Conservation (phyloP, 2,888 invertebrate species). For the Sphaerophoria rueppellii region DNA sequence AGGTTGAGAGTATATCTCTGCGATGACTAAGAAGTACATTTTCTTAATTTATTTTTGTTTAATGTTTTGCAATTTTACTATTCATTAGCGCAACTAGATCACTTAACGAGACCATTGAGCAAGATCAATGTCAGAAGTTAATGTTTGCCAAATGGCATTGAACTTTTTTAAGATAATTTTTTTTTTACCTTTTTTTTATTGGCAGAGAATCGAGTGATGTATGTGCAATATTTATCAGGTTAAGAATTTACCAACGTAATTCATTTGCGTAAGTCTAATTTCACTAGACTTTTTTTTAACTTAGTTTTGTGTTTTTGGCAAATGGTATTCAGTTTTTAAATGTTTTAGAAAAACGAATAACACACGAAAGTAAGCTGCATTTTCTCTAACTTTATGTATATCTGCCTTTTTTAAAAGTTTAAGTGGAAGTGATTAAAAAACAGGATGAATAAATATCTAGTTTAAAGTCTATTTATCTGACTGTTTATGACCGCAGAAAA, state of each 20-base stretch:
- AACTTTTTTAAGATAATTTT: slow-evolving; percentile 52
- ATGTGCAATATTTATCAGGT: not conserved
- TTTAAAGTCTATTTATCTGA: no score
- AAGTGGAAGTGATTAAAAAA: no score
- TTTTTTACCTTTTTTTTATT: slow-evolving; percentile 30
- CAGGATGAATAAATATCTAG: no score
- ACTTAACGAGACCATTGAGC: slow-evolving; percentile 41
- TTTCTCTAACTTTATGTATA: no score
- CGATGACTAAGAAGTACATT: slow-evolving; percentile 49
- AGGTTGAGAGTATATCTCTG: slow-evolving; percentile 36
- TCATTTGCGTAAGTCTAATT: slow-evolving; percentile 12
- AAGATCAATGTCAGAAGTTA: slow-evolving; percentile 69
- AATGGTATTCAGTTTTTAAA: no score
- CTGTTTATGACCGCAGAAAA: no score
- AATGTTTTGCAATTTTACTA: not conserved
- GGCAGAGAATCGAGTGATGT: slow-evolving; percentile 39
- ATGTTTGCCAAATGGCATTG: slow-evolving; percentile 67
- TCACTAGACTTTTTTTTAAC: not conserved
- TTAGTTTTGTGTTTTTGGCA: no score
- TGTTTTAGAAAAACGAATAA: no score
- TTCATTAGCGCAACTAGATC: slow-evolving; percentile 51
- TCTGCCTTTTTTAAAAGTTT: no score
- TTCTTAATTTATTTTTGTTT: slow-evolving; percentile 6
- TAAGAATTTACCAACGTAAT: slow-evolving; percentile 17
- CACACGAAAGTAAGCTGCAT: no score